Evolutionary conservation across 2,888 invertebrate species (phyloP).

Genomic region (Tenthredo mesomela): DNA sequence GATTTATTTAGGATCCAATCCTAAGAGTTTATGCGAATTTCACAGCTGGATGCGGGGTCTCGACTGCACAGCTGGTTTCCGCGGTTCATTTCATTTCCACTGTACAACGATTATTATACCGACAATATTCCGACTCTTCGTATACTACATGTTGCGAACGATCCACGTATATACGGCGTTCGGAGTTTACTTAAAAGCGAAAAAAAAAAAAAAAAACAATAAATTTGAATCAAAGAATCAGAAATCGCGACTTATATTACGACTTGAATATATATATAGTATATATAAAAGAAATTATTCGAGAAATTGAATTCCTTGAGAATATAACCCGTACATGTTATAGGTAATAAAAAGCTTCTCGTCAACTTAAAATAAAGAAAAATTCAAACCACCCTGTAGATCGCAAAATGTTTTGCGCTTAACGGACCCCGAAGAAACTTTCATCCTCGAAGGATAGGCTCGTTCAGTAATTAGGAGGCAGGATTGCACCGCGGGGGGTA

Average conservation of each 20-base stretch:
- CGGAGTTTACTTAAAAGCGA: neutral
- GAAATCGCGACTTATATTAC: neutral
- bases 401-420: neutral
- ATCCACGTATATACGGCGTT: neutral
- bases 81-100: constrained; percentile 60
- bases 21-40: constrained; percentile 69
- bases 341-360: neutral
- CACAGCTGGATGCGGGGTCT: constrained; percentile 65
- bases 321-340: neutral
- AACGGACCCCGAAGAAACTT: neutral
- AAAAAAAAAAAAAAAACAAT: neutral
- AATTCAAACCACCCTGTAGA: constrained; percentile 16
- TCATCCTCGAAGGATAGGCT: constrained; percentile 60
- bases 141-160: neutral
- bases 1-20: constrained; percentile 72
- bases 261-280: no score
- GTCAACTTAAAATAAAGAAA: no score
- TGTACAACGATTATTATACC: constrained; percentile 57
- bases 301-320: neutral
- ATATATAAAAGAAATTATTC: neutral
- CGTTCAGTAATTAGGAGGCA: constrained; percentile 72
- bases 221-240: neutral
- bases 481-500: constrained; percentile 69
- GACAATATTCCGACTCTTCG: neutral
- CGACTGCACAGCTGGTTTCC: constrained; percentile 62